Conservation (phyloP, 1,140 invertebrate genomes). For the Dendroctonus ponderosae region DNA sequence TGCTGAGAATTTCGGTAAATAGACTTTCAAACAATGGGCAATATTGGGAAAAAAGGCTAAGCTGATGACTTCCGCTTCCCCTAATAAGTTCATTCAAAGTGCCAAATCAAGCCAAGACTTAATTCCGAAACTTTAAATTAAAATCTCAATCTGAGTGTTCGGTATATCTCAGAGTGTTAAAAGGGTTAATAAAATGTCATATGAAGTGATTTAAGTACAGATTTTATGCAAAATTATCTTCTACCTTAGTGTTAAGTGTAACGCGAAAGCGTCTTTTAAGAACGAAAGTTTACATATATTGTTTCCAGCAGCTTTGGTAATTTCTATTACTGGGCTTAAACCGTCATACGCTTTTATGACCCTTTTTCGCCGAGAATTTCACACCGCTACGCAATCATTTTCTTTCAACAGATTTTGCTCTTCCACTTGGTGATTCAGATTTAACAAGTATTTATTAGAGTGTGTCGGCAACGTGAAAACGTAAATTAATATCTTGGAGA, state of each 20-base stretch:
- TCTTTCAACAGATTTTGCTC: too few relatives aligned
- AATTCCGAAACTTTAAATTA: not conserved
- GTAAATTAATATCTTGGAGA: constrained; percentile 22
- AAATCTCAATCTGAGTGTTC: not conserved
- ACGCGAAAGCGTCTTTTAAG: too few relatives aligned
- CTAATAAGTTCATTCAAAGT: constrained; percentile 14
- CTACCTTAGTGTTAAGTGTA: too few relatives aligned
- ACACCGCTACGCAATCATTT: too few relatives aligned
- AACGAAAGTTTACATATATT: too few relatives aligned
- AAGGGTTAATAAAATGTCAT: too few relatives aligned
- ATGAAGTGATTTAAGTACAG: too few relatives aligned
- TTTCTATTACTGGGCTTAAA: too few relatives aligned
- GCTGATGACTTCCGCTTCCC: constrained; percentile 9
- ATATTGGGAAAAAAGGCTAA: constrained; percentile 18
- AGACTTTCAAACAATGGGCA: constrained; percentile 12
- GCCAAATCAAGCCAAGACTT: not conserved
- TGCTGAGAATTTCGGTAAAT: constrained; percentile 19
- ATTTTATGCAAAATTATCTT: too few relatives aligned
- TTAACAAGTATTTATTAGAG: constrained; percentile 19
- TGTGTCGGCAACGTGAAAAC: constrained; percentile 7
- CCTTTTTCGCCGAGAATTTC: too few relatives aligned
- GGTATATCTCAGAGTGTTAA: not conserved
- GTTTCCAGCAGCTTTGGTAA: too few relatives aligned
- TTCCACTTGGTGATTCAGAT: constrained; percentile 7
- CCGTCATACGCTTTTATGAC: too few relatives aligned